Percentiles rank a stretch among this genome's conserved stretches.
These are phyloP conservation scores for Scotopteryx bipunctaria DNA, from an alignment of 2,888 invertebrate species.

Conservation along the genomic window DNA sequence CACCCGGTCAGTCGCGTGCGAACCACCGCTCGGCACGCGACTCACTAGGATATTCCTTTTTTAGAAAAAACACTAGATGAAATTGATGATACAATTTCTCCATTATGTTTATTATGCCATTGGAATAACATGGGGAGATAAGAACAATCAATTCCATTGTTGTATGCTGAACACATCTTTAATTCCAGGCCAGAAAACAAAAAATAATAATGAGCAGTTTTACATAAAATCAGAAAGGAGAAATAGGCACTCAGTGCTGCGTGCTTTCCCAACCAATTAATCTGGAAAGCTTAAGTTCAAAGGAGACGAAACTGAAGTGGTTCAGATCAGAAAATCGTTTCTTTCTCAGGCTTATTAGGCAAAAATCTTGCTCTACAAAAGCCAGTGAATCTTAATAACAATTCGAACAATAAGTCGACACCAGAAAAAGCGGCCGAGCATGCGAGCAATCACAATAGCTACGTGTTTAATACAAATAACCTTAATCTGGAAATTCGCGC, in stretches of 20 bases:
- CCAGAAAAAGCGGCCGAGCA: conserved; percentile 53
- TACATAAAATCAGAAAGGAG: conserved; percentile 8
- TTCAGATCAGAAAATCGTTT: conserved; percentile 40
- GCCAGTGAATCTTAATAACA: conserved; percentile 55
- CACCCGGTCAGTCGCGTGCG: conserved; percentile 59
- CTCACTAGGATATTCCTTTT: conserved; percentile 42
- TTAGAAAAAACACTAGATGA: conserved; percentile 49
- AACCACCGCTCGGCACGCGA: conserved; percentile 45
- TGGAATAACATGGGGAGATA: conserved; percentile 22
- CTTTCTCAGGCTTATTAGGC: conserved; percentile 63
- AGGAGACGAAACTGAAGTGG: conserved; percentile 28
- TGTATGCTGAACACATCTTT: not conserved
- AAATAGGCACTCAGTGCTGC: not conserved
- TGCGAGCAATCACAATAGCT: conserved; percentile 61
- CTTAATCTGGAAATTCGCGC: conserved; percentile 65
- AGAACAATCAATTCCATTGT: conserved; percentile 15
- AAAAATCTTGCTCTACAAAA: conserved; percentile 50
- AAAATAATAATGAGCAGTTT: not conserved
- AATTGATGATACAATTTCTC: conserved; percentile 38
- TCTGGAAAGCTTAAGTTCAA: conserved; percentile 19
- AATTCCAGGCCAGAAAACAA: not conserved
- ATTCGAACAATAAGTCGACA: conserved; percentile 49
- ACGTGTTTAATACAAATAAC: conserved; percentile 75
- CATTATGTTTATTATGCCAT: conserved; percentile 38
- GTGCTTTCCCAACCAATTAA: conserved; percentile 23